Evolutionary conservation across 1,140 invertebrate species (phyloP).

Genomic region (Pogonognathellus flavescens): DNA sequence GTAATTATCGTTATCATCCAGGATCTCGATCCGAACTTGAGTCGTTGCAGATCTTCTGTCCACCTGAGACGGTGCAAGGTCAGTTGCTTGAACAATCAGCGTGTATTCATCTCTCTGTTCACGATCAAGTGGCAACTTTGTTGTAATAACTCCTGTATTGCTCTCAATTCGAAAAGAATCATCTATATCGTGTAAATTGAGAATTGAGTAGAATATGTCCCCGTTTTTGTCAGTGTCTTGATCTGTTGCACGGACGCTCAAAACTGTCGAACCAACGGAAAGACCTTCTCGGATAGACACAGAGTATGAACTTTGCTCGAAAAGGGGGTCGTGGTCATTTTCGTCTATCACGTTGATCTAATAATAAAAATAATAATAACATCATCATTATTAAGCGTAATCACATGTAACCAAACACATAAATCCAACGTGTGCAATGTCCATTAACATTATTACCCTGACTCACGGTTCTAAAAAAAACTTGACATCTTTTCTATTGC

Average conservation of each 20-base stretch:
- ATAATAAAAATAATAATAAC: conserved; percentile 19
- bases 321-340: conserved; percentile 93
- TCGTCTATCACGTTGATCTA: conserved; percentile 91
- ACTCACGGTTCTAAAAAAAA: not conserved
- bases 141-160: conserved; percentile 86
- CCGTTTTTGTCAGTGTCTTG: conserved; percentile 91
- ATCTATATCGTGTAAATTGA: conserved; percentile 72
- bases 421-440: not conserved
- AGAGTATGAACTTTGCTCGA: conserved; percentile 86
- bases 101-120: conserved; percentile 90
- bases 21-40: conserved; percentile 83
- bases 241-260: conserved; percentile 92
- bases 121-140: conserved; percentile 85
- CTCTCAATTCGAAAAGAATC: conserved; percentile 85
- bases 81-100: conserved; percentile 83
- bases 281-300: conserved; percentile 86
- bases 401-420: not conserved
- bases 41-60: conserved; percentile 82
- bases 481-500: conserved; percentile 21
- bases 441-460: not conserved
- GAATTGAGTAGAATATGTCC: conserved; percentile 71
- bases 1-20: conserved; percentile 92
- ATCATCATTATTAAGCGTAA: not conserved
- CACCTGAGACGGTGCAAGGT: conserved; percentile 81
- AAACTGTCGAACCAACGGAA: conserved; percentile 88